These are phyloP conservation scores for Thamnophis elegans DNA, from an alignment of 2,797 vertebrate species.

Conservation along the genomic window DNA sequence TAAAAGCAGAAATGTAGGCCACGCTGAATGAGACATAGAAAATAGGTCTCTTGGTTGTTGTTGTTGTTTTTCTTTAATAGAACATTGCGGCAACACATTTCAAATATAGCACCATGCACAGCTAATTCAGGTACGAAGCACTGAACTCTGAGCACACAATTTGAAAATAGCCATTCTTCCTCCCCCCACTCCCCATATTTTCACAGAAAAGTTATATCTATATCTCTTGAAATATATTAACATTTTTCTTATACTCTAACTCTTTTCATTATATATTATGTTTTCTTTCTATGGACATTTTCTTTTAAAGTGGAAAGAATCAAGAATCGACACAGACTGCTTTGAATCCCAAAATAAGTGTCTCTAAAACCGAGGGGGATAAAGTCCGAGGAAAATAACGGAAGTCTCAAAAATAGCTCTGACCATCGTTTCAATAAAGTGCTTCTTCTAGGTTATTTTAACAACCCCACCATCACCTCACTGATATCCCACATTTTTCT, in stretches of 20 bases:
- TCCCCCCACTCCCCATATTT: neutral
- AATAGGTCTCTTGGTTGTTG: neutral
- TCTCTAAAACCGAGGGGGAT: neutral
- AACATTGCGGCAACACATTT: slow-evolving; percentile 5
- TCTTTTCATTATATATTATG: slow-evolving; percentile 9
- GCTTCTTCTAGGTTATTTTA: slow-evolving; percentile 68
- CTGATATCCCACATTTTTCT: slow-evolving; percentile 93
- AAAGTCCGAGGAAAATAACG: slow-evolving; percentile 8
- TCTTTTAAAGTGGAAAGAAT: slow-evolving; percentile 14
- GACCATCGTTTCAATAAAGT: slow-evolving; percentile 17
- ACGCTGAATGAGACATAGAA: neutral
- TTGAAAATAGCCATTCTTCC: slow-evolving; percentile 40
- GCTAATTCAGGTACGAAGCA: slow-evolving; percentile 17
- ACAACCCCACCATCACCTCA: slow-evolving; percentile 89
- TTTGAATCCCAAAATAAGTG: neutral
- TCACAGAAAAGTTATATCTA: slow-evolving; percentile 10
- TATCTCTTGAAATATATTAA: slow-evolving; percentile 44
- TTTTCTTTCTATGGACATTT: slow-evolving; percentile 13
- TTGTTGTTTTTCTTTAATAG: neutral
- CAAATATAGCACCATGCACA: neutral
- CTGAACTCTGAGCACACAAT: neutral
- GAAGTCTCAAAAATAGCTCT: slow-evolving; percentile 29
- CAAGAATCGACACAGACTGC: slow-evolving; percentile 21
- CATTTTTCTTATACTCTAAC: slow-evolving; percentile 1
- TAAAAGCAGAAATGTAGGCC: neutral